phyloP scores from a whole-genome alignment of 1,140 invertebrate species.

The Drosophila paulistorum region DNA sequence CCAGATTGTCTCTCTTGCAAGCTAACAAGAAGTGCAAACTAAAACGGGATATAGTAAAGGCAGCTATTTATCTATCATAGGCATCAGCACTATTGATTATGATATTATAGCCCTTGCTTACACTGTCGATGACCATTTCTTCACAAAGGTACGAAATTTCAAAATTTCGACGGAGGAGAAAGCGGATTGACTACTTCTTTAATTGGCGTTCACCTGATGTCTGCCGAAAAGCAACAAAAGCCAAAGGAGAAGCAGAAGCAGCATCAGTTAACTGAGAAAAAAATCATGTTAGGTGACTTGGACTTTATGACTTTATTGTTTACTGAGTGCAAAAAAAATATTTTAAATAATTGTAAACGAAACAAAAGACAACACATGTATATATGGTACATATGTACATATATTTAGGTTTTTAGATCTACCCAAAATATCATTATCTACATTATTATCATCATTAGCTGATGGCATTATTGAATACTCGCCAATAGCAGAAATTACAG shows the following conservation, averaged over 20 bases:
- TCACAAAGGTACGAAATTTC: background rate
- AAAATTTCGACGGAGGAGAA: slow-evolving; percentile 15
- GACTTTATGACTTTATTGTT: background rate
- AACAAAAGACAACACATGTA: background rate
- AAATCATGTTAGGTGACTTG: background rate
- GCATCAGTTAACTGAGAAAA: slow-evolving; percentile 3
- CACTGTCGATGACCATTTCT: background rate
- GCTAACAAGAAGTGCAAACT: background rate
- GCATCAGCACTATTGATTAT: background rate
- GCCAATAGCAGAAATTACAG: slow-evolving; percentile 27
- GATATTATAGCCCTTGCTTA: background rate
- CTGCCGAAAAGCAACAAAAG: slow-evolving; percentile 4
- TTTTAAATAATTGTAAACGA: background rate
- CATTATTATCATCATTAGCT: background rate
- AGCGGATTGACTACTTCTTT: slow-evolving; percentile 18
- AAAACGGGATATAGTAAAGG: background rate
- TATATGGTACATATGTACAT: background rate
- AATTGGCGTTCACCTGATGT: slow-evolving; percentile 9
- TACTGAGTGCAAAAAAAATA: background rate
- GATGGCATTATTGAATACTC: slow-evolving; percentile 6
- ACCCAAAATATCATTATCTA: background rate
- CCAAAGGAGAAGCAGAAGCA: slow-evolving; percentile 11
- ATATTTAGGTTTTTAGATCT: background rate
- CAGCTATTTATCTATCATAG: background rate
- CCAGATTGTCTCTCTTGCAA: background rate